These are phyloP conservation scores for Pterostichus niger DNA, from an alignment of 2,888 invertebrate genomes.

Conservation along the genomic window DNA sequence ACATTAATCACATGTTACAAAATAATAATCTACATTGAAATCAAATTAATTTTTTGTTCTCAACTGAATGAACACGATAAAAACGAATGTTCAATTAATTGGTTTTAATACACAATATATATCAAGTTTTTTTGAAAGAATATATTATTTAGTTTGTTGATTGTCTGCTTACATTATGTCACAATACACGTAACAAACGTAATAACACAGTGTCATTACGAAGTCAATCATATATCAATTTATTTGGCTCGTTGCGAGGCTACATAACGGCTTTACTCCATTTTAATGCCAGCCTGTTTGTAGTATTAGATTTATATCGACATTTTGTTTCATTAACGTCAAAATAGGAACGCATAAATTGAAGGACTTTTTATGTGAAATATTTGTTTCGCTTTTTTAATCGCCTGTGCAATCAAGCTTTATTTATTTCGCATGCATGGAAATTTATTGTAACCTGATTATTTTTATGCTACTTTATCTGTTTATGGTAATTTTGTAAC, in stretches of 20 bases:
- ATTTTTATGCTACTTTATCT: slow-evolving; percentile 48
- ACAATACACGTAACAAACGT: slow-evolving; percentile 23
- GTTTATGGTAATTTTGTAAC: slow-evolving; percentile 45
- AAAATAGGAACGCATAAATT: slow-evolving; percentile 31
- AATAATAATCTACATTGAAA: slow-evolving; percentile 55
- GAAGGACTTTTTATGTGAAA: slow-evolving; percentile 49
- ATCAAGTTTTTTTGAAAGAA: slow-evolving; percentile 35
- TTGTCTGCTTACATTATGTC: slow-evolving; percentile 45
- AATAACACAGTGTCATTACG: slow-evolving; percentile 32
- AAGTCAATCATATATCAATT: slow-evolving; percentile 55
- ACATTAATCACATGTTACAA: slow-evolving; percentile 56
- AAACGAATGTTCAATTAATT: slow-evolving; percentile 51
- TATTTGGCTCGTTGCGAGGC: slow-evolving; percentile 9
- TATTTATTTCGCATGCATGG: slow-evolving; percentile 42
- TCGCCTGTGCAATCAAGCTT: slow-evolving; percentile 23
- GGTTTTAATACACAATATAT: slow-evolving; percentile 53
- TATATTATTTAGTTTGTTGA: slow-evolving; percentile 35
- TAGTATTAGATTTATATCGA: slow-evolving; percentile 44
- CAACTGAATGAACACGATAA: slow-evolving; percentile 38
- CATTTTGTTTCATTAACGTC: slow-evolving; percentile 52
- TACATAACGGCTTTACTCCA: slow-evolving; percentile 8
- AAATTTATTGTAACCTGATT: slow-evolving; percentile 47
- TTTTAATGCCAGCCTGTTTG: slow-evolving; percentile 6
- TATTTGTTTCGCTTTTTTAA: slow-evolving; percentile 47
- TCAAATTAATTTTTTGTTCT: slow-evolving; percentile 57